These are phyloP conservation scores for Punctoribates punctum DNA, from an alignment of 2,888 invertebrate species.

Conservation along the genomic window DNA sequence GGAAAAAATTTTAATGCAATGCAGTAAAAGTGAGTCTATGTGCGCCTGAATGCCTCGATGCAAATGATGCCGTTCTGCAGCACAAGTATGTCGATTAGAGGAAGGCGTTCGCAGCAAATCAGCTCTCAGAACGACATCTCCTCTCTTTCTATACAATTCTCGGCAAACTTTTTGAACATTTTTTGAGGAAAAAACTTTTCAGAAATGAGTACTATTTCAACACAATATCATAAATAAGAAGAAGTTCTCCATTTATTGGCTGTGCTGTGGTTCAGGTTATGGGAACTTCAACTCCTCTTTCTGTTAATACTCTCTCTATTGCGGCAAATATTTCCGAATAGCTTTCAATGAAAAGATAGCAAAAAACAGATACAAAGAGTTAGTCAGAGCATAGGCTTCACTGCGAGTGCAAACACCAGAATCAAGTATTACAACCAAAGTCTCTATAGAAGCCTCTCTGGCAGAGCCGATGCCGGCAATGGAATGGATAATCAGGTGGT, in stretches of 20 bases:
- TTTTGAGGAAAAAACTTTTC: constrained; percentile 26
- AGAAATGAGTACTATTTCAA: background rate
- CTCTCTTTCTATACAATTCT: background rate
- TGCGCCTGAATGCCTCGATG: constrained; percentile 27
- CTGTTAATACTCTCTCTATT: background rate
- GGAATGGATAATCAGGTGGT: constrained; percentile 35
- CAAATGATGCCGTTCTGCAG: constrained; percentile 19
- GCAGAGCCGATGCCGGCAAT: constrained; percentile 2
- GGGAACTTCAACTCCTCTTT: constrained; percentile 19
- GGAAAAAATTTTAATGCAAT: constrained; percentile 34
- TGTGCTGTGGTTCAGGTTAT: constrained; percentile 24
- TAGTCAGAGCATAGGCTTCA: constrained; percentile 18
- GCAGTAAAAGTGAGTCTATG: constrained; percentile 28
- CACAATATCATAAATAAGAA: constrained; percentile 21
- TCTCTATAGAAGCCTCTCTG: constrained; percentile 7
- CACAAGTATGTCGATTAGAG: constrained; percentile 12
- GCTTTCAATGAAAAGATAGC: constrained; percentile 26
- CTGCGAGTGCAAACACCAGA: constrained; percentile 27
- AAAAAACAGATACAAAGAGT: constrained; percentile 47
- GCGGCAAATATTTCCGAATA: background rate
- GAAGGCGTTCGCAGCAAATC: constrained; percentile 36
- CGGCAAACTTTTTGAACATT: constrained; percentile 15
- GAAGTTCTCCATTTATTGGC: constrained; percentile 17
- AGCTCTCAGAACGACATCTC: background rate
- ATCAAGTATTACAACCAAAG: constrained; percentile 24